Base-by-base conservation (phyloP, 2,888 invertebrate species). In the Rhyacophila evoluta region DNA sequence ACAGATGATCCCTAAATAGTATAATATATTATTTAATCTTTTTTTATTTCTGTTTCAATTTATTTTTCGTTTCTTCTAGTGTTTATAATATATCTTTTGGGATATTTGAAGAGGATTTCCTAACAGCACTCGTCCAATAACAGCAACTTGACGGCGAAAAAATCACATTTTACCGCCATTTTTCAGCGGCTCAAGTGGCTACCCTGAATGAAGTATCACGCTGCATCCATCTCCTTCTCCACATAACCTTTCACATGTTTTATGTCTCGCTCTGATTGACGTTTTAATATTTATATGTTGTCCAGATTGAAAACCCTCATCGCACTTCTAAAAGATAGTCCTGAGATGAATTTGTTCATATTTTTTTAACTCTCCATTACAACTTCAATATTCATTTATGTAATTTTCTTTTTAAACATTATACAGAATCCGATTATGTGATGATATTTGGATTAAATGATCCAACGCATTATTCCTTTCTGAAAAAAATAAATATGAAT, bases 141-240 rank as follows among this genome's bases (percentile, higher is more conserved):
- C 55, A 25, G 55, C 55, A 55, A 25, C 55, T 55, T 55, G 55
- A 55, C 55, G 10, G 55, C 55, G 19, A 55, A 55, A 55, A 55
- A 55, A 55, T 55, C 55, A 55, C 55, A 55, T 55, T 55, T 55
- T 55, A 55, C 55, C 55, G 55, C 55, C 55, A 55, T 55, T 55
- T 55, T 55, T 55, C 55, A 55, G 55, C 55, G 25, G 55, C 55
- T 55, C 55, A 19, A 55, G 55, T 55, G 25, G 41, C 41, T 55
- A 55, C 25, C 55, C 55, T 55, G 55, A 55, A 55, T 55, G 19
- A 55, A 55, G 55, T 55, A 25, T 19, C 15, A 19, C 55, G 19
- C 19, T 55, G 55, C 19, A 55, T 55, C 55, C 55, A 55, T 55
- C 55, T 55, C 55, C 10, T 55, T 55, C 10, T 25, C 55, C 19